A percentile compares a stretch with the other conserved stretches of the same genome.
Evolutionary conservation across 2,797 vertebrate species (phyloP).

Genomic region (Anguilla pacifica): DNA sequence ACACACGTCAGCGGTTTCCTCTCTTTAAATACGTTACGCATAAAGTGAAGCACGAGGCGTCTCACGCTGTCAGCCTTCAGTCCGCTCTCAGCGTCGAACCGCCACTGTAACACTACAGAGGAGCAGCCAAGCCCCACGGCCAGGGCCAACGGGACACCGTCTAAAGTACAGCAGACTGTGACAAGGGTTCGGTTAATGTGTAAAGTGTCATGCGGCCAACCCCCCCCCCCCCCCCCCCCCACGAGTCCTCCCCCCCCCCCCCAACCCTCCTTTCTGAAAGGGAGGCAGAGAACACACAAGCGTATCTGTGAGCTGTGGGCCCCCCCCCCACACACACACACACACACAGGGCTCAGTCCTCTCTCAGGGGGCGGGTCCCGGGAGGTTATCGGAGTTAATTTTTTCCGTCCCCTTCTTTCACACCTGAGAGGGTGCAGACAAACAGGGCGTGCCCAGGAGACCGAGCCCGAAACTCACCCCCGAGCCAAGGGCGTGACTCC

Average conservation of each 20-base stretch:
- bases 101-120: neutral
- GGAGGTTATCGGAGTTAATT: neutral
- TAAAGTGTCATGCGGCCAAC: neutral
- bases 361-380: neutral
- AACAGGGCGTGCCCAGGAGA: neutral
- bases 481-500: neutral
- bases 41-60: too few relatives aligned
- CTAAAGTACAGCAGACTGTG: neutral
- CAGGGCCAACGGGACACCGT: neutral
- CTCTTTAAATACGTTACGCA: too few relatives aligned
- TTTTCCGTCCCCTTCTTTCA: neutral
- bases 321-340: too few relatives aligned
- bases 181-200: neutral
- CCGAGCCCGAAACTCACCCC: neutral
- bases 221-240: too few relatives aligned
- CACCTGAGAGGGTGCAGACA: neutral
- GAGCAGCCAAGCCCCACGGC: neutral
- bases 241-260: too few relatives aligned
- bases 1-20: too few relatives aligned
- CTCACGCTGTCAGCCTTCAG: neutral
- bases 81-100: neutral
- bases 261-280: too few relatives aligned
- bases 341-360: neutral
- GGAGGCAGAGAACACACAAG: neutral
- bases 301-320: neutral